phyloP scores from a whole-genome alignment of 2,888 invertebrate species.

The Cephus nigrinus region DNA sequence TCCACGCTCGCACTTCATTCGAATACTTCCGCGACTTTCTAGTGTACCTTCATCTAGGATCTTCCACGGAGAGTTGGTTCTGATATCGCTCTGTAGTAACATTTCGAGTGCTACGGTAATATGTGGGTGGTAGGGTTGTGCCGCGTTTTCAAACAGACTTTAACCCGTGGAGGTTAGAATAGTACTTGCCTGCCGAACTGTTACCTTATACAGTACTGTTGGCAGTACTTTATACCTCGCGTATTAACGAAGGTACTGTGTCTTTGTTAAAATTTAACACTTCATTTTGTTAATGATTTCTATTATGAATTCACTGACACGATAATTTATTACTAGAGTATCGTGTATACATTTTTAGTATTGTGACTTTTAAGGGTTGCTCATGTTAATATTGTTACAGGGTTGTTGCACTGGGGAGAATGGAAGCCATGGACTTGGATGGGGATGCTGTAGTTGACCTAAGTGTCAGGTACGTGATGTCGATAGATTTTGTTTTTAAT shows the following conservation, averaged over 20 bases:
- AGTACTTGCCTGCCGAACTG: conserved; percentile 29
- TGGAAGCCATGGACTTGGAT: conserved; percentile 88
- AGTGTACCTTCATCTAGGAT: neutral
- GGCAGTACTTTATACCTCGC: neutral
- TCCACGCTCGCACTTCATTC: conserved; percentile 30
- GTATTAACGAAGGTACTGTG: neutral
- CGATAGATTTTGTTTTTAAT: neutral
- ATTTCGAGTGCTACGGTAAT: neutral
- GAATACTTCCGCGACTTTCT: conserved; percentile 1
- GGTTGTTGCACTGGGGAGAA: conserved; percentile 39
- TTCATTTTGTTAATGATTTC: neutral
- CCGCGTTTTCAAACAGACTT: conserved; percentile 15
- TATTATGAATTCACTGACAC: neutral
- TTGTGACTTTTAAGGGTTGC: neutral
- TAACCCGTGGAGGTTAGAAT: conserved; percentile 43
- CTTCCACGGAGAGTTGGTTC: neutral
- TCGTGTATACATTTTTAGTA: neutral
- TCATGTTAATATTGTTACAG: conserved; percentile 11
- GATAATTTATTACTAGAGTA: neutral
- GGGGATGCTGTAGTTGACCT: conserved; percentile 87
- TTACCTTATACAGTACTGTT: neutral
- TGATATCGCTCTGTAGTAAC: neutral
- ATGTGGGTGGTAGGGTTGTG: conserved; percentile 10
- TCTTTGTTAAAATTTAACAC: neutral
- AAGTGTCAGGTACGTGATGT: conserved; percentile 76